Conservation (phyloP, 2,888 invertebrate genomes). For the Caenorhabditis japonica region DNA sequence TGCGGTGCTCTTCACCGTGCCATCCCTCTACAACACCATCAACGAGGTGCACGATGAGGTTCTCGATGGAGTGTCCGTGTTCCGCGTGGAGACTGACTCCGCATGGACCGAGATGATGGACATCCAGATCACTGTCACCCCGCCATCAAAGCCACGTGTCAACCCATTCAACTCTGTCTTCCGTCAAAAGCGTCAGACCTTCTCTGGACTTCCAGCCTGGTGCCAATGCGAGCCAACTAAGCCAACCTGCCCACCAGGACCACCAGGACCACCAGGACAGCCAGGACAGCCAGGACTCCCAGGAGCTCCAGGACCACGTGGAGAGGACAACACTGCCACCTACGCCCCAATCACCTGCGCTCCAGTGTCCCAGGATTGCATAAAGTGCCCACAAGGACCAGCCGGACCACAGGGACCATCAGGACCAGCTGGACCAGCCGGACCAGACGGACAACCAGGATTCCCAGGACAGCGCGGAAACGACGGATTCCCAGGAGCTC, state of each 20-base stretch:
- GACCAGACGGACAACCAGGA: slow-evolving; percentile 61
- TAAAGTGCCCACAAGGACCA: too few species aligned
- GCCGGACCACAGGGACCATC: neutral
- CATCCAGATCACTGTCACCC: slow-evolving; percentile 68
- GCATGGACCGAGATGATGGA: slow-evolving; percentile 74
- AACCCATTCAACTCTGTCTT: neutral
- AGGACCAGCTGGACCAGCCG: slow-evolving; percentile 40
- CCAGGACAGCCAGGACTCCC: too few species aligned
- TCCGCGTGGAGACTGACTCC: slow-evolving; percentile 44
- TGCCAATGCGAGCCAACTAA: slow-evolving; percentile 22
- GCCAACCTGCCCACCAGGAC: slow-evolving; percentile 11
- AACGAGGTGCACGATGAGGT: slow-evolving; percentile 62
- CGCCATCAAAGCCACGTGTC: too few species aligned
- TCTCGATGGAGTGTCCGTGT: slow-evolving; percentile 38
- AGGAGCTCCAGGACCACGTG: too few species aligned
- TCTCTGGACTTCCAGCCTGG: slow-evolving; percentile 17
- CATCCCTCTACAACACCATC: slow-evolving; percentile 70
- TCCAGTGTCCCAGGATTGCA: too few species aligned
- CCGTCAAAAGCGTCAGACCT: slow-evolving; percentile 23
- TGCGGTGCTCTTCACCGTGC: slow-evolving; percentile 68
- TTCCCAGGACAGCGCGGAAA: neutral
- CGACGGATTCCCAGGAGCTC: too few species aligned
- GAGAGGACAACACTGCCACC: too few species aligned
- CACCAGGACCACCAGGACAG: too few species aligned
- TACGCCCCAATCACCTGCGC: too few species aligned